These are phyloP conservation scores for Harpalus rufipes DNA, from an alignment of 2,888 invertebrate species.

Conservation along the genomic window DNA sequence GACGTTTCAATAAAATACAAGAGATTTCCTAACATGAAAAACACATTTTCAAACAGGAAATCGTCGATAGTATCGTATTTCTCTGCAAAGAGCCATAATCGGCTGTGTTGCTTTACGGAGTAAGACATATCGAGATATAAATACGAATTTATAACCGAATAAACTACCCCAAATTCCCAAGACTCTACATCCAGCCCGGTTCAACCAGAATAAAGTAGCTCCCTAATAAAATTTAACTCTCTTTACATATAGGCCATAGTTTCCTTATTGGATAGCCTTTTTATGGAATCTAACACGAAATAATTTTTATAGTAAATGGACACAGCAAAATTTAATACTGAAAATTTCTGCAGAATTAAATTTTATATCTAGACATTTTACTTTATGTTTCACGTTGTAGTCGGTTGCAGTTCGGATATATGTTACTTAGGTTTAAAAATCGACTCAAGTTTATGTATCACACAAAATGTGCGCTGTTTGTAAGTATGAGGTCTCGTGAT, in stretches of 20 bases:
- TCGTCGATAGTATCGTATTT: slow-evolving; percentile 31
- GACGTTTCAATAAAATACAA: slow-evolving; percentile 30
- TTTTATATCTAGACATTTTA: too few relatives aligned
- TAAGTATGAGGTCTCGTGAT: too few relatives aligned
- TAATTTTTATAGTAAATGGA: too few relatives aligned
- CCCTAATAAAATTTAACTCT: slow-evolving; percentile 25
- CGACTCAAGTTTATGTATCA: too few relatives aligned
- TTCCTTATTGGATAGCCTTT: background rate
- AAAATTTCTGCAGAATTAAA: too few relatives aligned
- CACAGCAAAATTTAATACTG: too few relatives aligned
- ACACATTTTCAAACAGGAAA: slow-evolving; percentile 38
- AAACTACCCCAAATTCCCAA: slow-evolving; percentile 12
- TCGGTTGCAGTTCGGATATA: too few relatives aligned
- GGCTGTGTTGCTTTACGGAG: slow-evolving; percentile 33
- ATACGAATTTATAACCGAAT: slow-evolving; percentile 44
- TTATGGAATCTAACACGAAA: background rate
- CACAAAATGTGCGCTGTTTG: too few relatives aligned
- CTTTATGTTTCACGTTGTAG: too few relatives aligned
- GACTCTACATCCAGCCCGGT: background rate
- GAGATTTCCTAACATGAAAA: slow-evolving; percentile 40
- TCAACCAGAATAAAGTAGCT: slow-evolving; percentile 9
- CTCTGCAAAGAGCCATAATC: slow-evolving; percentile 37
- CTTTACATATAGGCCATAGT: slow-evolving; percentile 1
- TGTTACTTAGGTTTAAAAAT: too few relatives aligned
- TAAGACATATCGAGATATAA: slow-evolving; percentile 43